Conservation (phyloP, 2,888 invertebrate species). For the Prostheceraeus crozeri region DNA sequence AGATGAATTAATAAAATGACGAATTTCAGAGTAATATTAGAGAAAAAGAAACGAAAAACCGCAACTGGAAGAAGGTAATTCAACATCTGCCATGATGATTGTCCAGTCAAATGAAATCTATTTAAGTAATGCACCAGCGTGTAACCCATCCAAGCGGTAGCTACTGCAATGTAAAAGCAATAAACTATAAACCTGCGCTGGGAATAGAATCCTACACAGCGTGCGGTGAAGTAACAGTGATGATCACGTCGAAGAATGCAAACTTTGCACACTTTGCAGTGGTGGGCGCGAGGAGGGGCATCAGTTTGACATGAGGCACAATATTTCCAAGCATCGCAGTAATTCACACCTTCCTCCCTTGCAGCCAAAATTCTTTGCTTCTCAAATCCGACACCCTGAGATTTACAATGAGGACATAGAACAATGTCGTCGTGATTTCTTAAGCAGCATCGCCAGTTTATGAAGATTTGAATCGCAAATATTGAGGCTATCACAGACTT, state of each 20-base stretch:
- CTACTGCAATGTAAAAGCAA: neutral
- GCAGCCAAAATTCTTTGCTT: too few species aligned
- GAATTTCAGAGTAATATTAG: neutral
- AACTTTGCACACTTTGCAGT: conserved; percentile 25
- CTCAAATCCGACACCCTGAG: too few species aligned
- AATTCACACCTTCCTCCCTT: too few species aligned
- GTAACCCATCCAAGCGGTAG: conserved; percentile 7
- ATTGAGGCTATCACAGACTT: too few species aligned
- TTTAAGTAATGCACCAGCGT: neutral
- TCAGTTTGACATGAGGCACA: neutral
- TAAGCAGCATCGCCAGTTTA: too few species aligned
- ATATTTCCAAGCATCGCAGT: too few species aligned
- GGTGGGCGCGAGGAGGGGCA: neutral
- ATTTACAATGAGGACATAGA: too few species aligned
- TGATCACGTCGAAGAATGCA: conserved; percentile 16
- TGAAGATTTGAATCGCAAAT: too few species aligned
- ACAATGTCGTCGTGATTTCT: too few species aligned
- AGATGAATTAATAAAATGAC: conserved; percentile 4
- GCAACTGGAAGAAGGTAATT: conserved; percentile 21
- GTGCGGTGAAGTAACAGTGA: conserved; percentile 12
- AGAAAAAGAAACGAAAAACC: neutral
- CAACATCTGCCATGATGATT: conserved; percentile 1
- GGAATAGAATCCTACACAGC: conserved; percentile 13
- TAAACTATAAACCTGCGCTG: conserved; percentile 23
- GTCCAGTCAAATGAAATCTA: too few species aligned